Conservation (phyloP, 1,140 invertebrate species). For the Pseudomyrmex pallidus region DNA sequence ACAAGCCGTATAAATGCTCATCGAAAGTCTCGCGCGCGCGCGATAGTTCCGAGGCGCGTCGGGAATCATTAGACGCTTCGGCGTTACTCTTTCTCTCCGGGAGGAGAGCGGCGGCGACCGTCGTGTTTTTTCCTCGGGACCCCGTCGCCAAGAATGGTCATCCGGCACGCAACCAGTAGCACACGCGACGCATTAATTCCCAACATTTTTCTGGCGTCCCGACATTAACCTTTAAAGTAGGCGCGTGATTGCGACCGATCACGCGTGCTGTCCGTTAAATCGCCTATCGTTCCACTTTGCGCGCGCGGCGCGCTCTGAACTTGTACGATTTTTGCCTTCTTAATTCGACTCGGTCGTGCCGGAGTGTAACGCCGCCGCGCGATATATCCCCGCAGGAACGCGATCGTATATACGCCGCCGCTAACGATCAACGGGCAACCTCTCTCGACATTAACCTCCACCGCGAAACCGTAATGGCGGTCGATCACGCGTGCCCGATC, state of each 20-base stretch:
- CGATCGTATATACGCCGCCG: conserved; percentile 14
- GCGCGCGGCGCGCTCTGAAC: conserved; percentile 33
- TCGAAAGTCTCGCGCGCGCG: conserved; percentile 26
- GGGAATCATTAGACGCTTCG: conserved; percentile 19
- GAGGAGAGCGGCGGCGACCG: background rate
- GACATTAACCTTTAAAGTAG: conserved; percentile 65
- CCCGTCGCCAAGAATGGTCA: conserved; percentile 65
- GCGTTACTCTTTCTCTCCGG: conserved; percentile 23
- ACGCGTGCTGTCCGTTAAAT: conserved; percentile 66
- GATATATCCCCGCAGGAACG: conserved; percentile 10
- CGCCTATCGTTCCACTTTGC: conserved; percentile 56
- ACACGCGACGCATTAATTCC: conserved; percentile 75
- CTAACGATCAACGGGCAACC: conserved; percentile 48
- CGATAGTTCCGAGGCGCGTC: conserved; percentile 18
- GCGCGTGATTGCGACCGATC: conserved; percentile 70
- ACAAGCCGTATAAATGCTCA: conserved; percentile 15
- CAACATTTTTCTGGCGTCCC: conserved; percentile 64
- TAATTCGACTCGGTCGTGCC: conserved; percentile 51
- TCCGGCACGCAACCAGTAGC: conserved; percentile 73
- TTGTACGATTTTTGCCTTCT: conserved; percentile 48
- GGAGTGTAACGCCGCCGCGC: conserved; percentile 18
- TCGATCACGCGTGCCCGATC: conserved; percentile 63
- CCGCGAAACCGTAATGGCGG: conserved; percentile 42
- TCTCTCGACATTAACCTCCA: conserved; percentile 49
- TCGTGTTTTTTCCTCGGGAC: conserved; percentile 29